Base-by-base conservation (phyloP, 2,113 vertebrate species). In the Numida meleagris region DNA sequence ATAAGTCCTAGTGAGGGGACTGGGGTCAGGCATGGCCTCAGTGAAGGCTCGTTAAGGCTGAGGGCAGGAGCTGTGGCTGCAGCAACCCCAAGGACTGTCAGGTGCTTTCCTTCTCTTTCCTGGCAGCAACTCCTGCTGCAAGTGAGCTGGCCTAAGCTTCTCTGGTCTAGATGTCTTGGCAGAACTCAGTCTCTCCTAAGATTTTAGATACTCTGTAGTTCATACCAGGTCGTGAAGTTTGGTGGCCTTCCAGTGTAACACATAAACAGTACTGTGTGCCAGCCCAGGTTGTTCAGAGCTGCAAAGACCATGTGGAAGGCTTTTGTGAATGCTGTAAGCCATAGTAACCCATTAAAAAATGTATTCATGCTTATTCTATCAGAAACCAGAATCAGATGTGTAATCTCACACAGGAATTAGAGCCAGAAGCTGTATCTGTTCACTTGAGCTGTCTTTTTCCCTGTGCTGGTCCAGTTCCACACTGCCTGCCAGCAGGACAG, bases 101-200 rank as follows among this genome's bases (percentile, higher is more conserved):
- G 14, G 21, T 1, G 1, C 57, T 65, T 78, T 78, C 43, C 43
- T 29, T 12, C 38, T 58, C 14, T n/a, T 72, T 33, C 33, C 19
- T 48, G 1, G 0, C 15, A 40, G 16, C 34, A 71, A 15, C 24
- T 89, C 27, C 36, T n/a, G 25, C 58, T 0, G 0, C 5, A 8
- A 20, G 15, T 1, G 3, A 70, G 20, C 31, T 58, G 57, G 36
- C 25, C 24, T 70, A 16, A 73, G 80, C 8, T 55, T 63, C 36
- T 53, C 24, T 40, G 7, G 3, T 66, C 59, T 65, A 17, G 63
- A 57, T 66, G 29, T 42, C 17, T 68, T 73, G 73, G 53, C 43
- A 90, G 53, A 23, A 20, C 17, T 83, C 45, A 68, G 3, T 36
- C 23, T 57, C 34, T 42, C 21, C 4, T 67, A 84, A 74, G 29